Conservation (phyloP, 2,797 vertebrate species). For the Helostoma temminkii region DNA sequence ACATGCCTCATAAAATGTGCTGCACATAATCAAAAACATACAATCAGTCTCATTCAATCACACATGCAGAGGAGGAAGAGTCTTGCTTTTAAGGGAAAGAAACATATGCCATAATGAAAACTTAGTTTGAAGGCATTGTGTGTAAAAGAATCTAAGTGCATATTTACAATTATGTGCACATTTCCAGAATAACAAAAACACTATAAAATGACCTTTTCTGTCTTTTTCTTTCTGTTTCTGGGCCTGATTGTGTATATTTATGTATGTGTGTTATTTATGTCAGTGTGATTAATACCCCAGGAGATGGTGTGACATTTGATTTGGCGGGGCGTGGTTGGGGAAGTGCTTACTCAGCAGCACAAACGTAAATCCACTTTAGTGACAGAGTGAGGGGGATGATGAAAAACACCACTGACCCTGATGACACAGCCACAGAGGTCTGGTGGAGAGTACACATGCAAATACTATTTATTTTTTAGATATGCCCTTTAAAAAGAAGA, state of each 20-base stretch:
- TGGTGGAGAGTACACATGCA: slow-evolving; percentile 14
- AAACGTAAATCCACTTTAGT: slow-evolving; percentile 76
- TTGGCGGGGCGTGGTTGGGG: slow-evolving; percentile 62
- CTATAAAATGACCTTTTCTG: slow-evolving; percentile 37
- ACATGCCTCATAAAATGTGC: no score
- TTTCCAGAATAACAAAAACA: slow-evolving; percentile 1
- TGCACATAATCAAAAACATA: no score
- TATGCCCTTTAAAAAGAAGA: no score
- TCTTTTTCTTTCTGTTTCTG: slow-evolving; percentile 5
- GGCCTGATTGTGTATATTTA: slow-evolving; percentile 13
- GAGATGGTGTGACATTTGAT: slow-evolving; percentile 82
- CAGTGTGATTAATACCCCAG: slow-evolving; percentile 78
- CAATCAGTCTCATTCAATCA: no score
- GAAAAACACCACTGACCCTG: slow-evolving; percentile 52
- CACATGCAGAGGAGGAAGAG: not conserved
- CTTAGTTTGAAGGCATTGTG: not conserved
- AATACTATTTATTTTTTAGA: no score
- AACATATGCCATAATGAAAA: not conserved
- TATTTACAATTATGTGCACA: not conserved
- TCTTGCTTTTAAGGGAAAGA: not conserved
- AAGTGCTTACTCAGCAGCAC: slow-evolving; percentile 73
- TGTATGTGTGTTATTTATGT: slow-evolving; percentile 19
- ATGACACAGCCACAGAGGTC: slow-evolving; percentile 17
- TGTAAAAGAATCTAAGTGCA: not conserved
- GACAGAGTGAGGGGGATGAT: slow-evolving; percentile 59